These are phyloP conservation scores for Scophthalmus maximus DNA, from an alignment of 2,113 vertebrate species.

Conservation along the genomic window DNA sequence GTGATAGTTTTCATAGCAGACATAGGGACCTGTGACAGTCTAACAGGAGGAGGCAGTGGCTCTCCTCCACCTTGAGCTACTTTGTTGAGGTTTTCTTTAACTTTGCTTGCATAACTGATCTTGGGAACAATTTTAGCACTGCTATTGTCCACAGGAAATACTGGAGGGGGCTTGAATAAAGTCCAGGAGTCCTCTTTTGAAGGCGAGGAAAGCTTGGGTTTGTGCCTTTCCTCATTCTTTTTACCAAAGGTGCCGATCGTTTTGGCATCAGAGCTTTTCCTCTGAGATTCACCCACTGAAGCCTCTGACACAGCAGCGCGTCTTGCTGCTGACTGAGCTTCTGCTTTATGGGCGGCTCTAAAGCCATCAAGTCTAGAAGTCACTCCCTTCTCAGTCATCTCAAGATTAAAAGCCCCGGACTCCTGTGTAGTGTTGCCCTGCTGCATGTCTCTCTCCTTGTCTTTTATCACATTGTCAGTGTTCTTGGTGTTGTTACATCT, in stretches of 20 bases:
- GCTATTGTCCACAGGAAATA: slow-evolving; percentile 99
- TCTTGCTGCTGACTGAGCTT: slow-evolving; percentile 75
- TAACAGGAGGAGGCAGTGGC: slow-evolving; percentile 84
- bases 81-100: slow-evolving; percentile 99
- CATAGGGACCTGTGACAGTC: slow-evolving; percentile 96
- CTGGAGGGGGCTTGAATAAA: slow-evolving; percentile 97
- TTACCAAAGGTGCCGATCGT: slow-evolving; percentile 85
- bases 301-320: slow-evolving; percentile 74
- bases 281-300: slow-evolving; percentile 83
- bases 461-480: slow-evolving; percentile 87
- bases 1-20: slow-evolving; percentile 99
- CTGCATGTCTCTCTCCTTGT: slow-evolving; percentile 89
- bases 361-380: slow-evolving; percentile 82
- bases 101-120: slow-evolving; percentile 99
- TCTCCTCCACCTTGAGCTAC: slow-evolving; percentile 88
- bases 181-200: slow-evolving; percentile 98
- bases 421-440: slow-evolving; percentile 86
- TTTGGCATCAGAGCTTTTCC: slow-evolving; percentile 93
- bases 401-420: slow-evolving; percentile 83
- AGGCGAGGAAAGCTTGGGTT: slow-evolving; percentile 88
- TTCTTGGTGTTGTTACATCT: slow-evolving; percentile 91
- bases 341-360: slow-evolving; percentile 86
- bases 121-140: slow-evolving; percentile 99
- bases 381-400: slow-evolving; percentile 85
- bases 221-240: slow-evolving; percentile 93